Evolutionary conservation across 1,140 invertebrate genomes (phyloP), one percentile per base, ranked within the genome.

Genomic region (Pseudoatta argentina): DNA sequence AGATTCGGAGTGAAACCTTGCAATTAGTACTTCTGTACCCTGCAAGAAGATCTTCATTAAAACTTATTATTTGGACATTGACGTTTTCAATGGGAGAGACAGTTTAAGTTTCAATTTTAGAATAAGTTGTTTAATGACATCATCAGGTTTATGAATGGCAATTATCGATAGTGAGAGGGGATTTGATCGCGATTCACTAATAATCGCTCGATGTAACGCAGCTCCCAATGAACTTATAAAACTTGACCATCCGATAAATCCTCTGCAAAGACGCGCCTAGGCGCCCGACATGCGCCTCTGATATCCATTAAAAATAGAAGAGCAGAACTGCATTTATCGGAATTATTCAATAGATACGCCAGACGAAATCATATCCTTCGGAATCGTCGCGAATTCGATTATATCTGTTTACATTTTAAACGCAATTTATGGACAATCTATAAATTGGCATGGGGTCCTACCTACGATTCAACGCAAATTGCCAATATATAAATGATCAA

Each of bases 171-270:
- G 5, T 3, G 16, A 8, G 39, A 18, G 24, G 24, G 18, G 44
- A 55, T n/a, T 24, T 21, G 48, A 39, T 79, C 48, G 44, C 30
- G 44, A 79, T 79, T 79, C 48, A 16, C 16, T 55, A 30, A 81
- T 57, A 14, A 81, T 55, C 30, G 64, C 10, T 4, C n/a, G 10
- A 55, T 21, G 5, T 55, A 69, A 55, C 21, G 21, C 12, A 12
- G 48, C 16, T 39, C n/a, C 16, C 39, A 81, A 81, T 27, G 77
- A 57, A n/a, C 18, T 30, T 8, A 71, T 81, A 81, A 81, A 81
- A 81, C 24, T 34, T 78, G 24, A 48, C 59, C 59, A 78, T 78
- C 76, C 76, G 59, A 66, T 78, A 66, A 78, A 78, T 66, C 16
- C 18, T 14, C 8, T 16, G 27, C 48, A 55, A 79, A 55, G 77